A percentile compares a stretch with the other conserved stretches of the same genome.
Conservation (phyloP, 2,797 vertebrate species). For the Microctenopoma steveboyesi region DNA sequence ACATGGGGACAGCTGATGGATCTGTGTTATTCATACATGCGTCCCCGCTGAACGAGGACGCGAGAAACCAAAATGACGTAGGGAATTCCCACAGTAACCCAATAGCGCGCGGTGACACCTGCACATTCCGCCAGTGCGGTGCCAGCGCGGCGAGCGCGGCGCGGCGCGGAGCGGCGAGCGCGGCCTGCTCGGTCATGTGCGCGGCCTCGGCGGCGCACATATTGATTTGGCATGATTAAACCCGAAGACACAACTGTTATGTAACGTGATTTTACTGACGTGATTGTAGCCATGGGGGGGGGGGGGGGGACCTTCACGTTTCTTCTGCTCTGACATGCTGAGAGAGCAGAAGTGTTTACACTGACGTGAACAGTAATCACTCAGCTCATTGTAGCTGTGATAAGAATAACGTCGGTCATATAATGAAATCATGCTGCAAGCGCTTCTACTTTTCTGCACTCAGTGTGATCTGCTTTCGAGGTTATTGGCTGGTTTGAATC, state of each 20-base stretch:
- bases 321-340: not conserved
- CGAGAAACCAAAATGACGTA: conserved; percentile 74
- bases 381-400: not conserved
- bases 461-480: conserved; percentile 18
- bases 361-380: not conserved
- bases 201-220: conserved; percentile 40
- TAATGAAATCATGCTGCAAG: not conserved
- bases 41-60: conserved; percentile 41
- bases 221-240: conserved; percentile 42
- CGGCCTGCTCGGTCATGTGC: conserved; percentile 58
- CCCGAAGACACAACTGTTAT: conserved; percentile 62
- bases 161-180: no score
- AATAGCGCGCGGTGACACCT: conserved; percentile 69
- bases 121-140: conserved; percentile 58
- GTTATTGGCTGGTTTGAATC: conserved; percentile 13
- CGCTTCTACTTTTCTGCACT: not conserved
- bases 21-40: conserved; percentile 31
- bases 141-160: no score
- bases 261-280: conserved; percentile 67
- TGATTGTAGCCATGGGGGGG: conserved; percentile 5
- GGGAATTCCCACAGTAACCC: conserved; percentile 84
- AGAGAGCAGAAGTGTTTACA: conserved; percentile 32
- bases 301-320: conserved; percentile 53
- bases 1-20: conserved; percentile 7
- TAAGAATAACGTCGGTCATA: not conserved